These are phyloP conservation scores for Lycopodina hypogea DNA, from an alignment of 37 sponge, comb jelly and placozoan species.

Conservation along the genomic window DNA sequence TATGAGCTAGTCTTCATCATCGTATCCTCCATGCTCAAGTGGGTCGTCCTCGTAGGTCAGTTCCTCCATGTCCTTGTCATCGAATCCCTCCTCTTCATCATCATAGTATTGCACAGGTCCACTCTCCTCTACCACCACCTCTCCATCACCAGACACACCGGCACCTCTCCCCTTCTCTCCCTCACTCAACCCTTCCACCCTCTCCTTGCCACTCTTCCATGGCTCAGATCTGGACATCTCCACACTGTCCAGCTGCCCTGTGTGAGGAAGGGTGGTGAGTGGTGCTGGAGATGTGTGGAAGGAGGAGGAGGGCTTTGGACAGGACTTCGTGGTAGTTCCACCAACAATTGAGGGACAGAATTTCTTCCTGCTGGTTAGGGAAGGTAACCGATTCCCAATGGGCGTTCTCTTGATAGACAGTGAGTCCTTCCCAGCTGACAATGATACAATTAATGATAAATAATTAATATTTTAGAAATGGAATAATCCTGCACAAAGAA, in stretches of 20 bases:
- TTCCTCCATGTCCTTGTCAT: constrained; percentile 43
- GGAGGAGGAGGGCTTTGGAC: too few relatives aligned
- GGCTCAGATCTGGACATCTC: too few relatives aligned
- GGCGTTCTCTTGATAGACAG: constrained; percentile 14
- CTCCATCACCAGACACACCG: too few relatives aligned
- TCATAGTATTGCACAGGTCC: constrained; percentile 48
- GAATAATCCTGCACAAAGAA: too few relatives aligned
- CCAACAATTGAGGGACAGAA: constrained; percentile 19
- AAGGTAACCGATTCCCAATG: constrained; percentile 38
- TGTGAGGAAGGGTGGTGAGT: too few relatives aligned
- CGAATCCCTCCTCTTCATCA: constrained; percentile 35
- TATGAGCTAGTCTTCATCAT: too few relatives aligned
- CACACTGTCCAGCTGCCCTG: too few relatives aligned
- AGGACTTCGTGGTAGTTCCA: neutral
- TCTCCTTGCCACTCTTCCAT: too few relatives aligned
- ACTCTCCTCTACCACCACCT: constrained; percentile 60
- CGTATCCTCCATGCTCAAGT: constrained; percentile 34
- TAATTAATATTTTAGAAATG: too few relatives aligned
- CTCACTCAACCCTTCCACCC: too few relatives aligned
- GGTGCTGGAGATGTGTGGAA: too few relatives aligned
- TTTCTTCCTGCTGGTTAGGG: constrained; percentile 43
- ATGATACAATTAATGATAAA: neutral
- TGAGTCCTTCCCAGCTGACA: neutral
- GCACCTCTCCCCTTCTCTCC: too few relatives aligned
- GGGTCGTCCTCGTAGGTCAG: constrained; percentile 53